Conservation (phyloP, 2,113 vertebrate genomes). For the Engraulis encrasicolus region DNA sequence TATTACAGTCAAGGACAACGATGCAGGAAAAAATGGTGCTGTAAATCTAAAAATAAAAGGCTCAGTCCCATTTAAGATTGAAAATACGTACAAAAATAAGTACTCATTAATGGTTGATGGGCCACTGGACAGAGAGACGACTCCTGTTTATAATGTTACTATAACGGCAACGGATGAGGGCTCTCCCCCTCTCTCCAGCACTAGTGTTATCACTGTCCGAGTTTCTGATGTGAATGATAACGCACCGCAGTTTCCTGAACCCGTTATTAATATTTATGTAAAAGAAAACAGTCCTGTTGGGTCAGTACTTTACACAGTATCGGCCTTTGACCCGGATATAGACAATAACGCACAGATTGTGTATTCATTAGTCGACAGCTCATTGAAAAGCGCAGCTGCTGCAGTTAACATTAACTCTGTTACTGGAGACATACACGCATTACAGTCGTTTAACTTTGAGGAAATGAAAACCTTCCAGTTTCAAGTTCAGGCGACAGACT, state of each 20-base stretch:
- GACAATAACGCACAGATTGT: constrained; percentile 49
- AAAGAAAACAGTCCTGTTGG: constrained; percentile 61
- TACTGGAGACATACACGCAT: constrained; percentile 25
- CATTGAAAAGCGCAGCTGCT: constrained; percentile 38
- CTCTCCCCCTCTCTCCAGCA: constrained; percentile 59
- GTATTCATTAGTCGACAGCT: constrained; percentile 57
- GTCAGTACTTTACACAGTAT: constrained; percentile 51
- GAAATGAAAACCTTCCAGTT: constrained; percentile 59
- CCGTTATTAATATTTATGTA: constrained; percentile 56
- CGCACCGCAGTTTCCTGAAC: constrained; percentile 54
- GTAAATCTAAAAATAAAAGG: constrained; percentile 60
- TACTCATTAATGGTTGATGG: constrained; percentile 71
- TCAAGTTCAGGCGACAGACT: constrained; percentile 65
- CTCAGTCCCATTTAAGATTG: constrained; percentile 61
- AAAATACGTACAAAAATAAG: constrained; percentile 70
- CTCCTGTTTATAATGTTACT: constrained; percentile 56
- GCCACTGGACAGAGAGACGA: constrained; percentile 67
- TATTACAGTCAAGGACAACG: constrained; percentile 77
- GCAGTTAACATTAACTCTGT: constrained; percentile 35
- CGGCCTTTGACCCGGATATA: constrained; percentile 64
- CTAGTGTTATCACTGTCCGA: constrained; percentile 57
- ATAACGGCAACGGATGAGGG: constrained; percentile 71
- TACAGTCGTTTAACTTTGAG: constrained; percentile 28
- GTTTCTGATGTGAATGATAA: constrained; percentile 79
- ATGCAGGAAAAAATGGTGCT: constrained; percentile 73